Evolutionary conservation across 2,888 invertebrate species (phyloP), one percentile per base, ranked within the genome.

Genomic region (Platypus cylindrus): DNA sequence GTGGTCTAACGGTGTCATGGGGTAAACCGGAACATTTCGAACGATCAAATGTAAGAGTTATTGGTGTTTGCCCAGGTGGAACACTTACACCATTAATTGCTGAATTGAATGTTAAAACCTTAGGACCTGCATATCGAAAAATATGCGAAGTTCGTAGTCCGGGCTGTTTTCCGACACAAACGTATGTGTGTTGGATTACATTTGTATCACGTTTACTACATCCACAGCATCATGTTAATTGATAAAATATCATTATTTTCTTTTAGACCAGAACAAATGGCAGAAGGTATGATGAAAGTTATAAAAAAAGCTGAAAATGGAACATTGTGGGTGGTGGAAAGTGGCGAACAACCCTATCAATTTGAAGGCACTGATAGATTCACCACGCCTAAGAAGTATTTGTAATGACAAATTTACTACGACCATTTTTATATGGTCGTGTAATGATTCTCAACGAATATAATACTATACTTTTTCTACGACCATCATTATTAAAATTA

Each of bases 251-350:
- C n/a, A n/a, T 14, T 20, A 3, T 11, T 38, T 42, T 25, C 9
- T 49, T 51, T 30, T 35, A 52, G 52, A 16, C 40, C 47, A 20
- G 44, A 45, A 17, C 36, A 48, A 28, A 48, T 55, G 2, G 55
- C 52, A 4, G 39, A 40, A 17, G 50, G 48, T 15, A 42, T 55
- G 41, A 44, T 57, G 28, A 46, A 48, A 12, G 23, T 58, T 4
- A 44, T 59, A 14, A 41, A 49, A 41, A 59, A 49, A 13, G 64
- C 58, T 7, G 55, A 58, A 3, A 64, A 59, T 46, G 67, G 65
- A 2, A 60, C 62, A 1, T 58, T 61, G 0, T 69, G 67, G 67
- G 48, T 63, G 13, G 57, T 62, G 22, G 65, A 67, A 51, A 65
- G 62, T 2, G 58, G 55, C 0, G 50, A 59, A 32, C 61, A 60